These are phyloP conservation scores for Momotus momota DNA, from an alignment of 2,797 vertebrate species.

Conservation along the genomic window DNA sequence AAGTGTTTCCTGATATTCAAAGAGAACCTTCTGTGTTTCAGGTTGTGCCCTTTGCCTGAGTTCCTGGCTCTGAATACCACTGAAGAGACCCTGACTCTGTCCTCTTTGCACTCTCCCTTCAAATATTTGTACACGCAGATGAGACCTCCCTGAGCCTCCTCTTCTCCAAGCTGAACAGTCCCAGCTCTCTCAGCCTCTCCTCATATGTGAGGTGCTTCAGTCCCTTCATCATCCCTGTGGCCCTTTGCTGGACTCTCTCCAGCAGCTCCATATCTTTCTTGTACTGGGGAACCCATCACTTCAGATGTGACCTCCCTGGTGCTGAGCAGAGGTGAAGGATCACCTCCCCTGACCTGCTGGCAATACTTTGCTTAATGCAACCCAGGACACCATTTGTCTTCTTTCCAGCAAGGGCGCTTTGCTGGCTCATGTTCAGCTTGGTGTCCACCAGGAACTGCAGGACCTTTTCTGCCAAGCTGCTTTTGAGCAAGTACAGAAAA, in stretches of 20 bases:
- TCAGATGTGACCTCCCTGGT: neutral
- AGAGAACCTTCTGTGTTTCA: neutral
- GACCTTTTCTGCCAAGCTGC: neutral
- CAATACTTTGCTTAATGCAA: neutral
- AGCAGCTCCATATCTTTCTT: fast-evolving
- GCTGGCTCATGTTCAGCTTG: neutral
- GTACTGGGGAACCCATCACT: neutral
- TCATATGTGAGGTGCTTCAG: neutral
- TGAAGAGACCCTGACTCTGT: neutral
- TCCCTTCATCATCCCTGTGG: neutral
- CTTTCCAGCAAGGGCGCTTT: neutral
- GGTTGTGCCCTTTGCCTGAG: fast-evolving
- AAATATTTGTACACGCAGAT: neutral
- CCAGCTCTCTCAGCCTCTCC: neutral
- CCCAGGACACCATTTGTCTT: neutral
- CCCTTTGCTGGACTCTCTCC: neutral
- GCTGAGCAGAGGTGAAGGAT: neutral
- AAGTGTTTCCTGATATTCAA: neutral
- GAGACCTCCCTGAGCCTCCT: neutral
- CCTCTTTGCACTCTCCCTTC: neutral
- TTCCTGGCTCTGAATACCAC: neutral
- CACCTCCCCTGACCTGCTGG: neutral
- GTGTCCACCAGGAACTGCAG: neutral
- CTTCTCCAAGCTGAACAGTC: neutral
- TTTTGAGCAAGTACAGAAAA: neutral